phyloP scores from a whole-genome alignment of 2,888 invertebrate genomes.

The Xylota segnis region DNA sequence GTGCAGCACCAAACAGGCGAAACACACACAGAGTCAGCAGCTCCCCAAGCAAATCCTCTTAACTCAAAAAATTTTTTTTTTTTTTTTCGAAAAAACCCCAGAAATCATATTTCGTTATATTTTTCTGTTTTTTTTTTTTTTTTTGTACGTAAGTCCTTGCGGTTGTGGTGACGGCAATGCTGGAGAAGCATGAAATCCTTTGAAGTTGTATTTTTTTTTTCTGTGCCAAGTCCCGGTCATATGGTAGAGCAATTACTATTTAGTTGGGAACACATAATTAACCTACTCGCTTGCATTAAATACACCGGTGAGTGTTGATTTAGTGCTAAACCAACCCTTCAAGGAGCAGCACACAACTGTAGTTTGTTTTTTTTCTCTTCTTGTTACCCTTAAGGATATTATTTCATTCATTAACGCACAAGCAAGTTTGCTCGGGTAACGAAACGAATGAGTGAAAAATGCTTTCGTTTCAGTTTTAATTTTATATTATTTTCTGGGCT shows the following conservation, averaged over 20 bases:
- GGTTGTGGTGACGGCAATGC: not conserved
- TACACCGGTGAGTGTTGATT: conserved; percentile 63
- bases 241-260: conserved; percentile 36
- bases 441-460: conserved; percentile 35
- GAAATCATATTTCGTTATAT: not conserved
- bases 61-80: not conserved
- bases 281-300: conserved; percentile 49
- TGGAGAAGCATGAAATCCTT: conserved; percentile 44
- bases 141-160: not conserved
- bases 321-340: conserved; percentile 49
- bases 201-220: conserved; percentile 24
- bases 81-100: not conserved
- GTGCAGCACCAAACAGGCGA: not conserved
- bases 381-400: conserved; percentile 44
- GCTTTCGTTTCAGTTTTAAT: conserved; percentile 16
- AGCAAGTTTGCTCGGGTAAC: conserved; percentile 43
- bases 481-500: not conserved
- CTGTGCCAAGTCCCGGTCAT: not conserved
- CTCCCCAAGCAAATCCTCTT: conserved; percentile 5
- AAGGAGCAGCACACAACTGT: conserved; percentile 39
- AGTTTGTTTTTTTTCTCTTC: conserved; percentile 13
- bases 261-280: conserved; percentile 62
- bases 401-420: conserved; percentile 64
- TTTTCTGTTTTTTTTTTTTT: too few relatives aligned
- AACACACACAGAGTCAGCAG: not conserved